Evolutionary conservation across 2,888 invertebrate genomes (phyloP), one percentile per base, ranked within the genome.

Genomic region (Periphyllus acericola): DNA sequence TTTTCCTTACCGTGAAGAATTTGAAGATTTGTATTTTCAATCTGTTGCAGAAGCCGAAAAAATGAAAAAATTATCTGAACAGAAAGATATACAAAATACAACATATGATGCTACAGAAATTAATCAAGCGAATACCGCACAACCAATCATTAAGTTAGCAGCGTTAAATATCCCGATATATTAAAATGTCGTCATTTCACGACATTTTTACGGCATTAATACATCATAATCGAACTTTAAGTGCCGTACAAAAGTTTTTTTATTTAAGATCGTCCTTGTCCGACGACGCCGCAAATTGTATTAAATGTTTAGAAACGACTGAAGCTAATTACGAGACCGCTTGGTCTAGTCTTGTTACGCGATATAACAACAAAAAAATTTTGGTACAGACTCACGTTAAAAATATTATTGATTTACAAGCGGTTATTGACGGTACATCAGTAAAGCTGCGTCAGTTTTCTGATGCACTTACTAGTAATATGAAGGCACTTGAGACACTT

Each of bases 21-120:
- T 75, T 40, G 75, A 75, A 75, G 46, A 75, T 17, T 46, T 75
- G 21, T 75, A 75, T 75, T 75, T 75, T 40, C 40, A 40, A 75
- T n/a, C 40, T 11, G 75, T n/a, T 11, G 8, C 40, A 8, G 75
- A 36, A n/a, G 75, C 75, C 1, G 14, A 40, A 5, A 75, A 46
- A 14, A 21, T 75, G 36, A 36, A 5, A 36, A 36, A 36, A n/a
- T n/a, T n/a, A n/a, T n/a, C n/a, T n/a, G n/a, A n/a, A n/a, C n/a
- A n/a, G n/a, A n/a, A n/a, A n/a, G n/a, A n/a, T n/a, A n/a, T n/a
- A n/a, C n/a, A n/a, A n/a, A n/a, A n/a, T n/a, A n/a, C n/a, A n/a
- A n/a, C n/a, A n/a, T n/a, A n/a, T n/a, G n/a, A n/a, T n/a, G n/a
- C n/a, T n/a, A n/a, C n/a, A n/a, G n/a, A n/a, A n/a, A n/a, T n/a